phyloP scores from a whole-genome alignment of 2,797 vertebrate species.

The Lithobates pipiens region DNA sequence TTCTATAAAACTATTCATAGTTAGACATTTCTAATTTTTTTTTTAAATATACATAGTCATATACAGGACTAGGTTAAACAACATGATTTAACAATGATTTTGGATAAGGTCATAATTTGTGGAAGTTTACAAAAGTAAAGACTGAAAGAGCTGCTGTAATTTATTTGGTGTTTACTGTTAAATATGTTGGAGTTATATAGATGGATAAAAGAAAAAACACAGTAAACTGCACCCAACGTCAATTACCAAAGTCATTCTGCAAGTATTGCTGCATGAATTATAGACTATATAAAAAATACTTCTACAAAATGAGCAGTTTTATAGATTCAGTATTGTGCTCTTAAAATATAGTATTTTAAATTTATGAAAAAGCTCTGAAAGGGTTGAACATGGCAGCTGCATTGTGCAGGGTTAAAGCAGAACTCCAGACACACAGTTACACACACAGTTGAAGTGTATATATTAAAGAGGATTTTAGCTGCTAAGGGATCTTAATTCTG shows the following conservation, averaged over 20 bases:
- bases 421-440: no score
- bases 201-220: background rate
- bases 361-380: background rate
- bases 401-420: background rate
- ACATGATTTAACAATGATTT: no score
- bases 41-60: no score
- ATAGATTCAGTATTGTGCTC: conserved; percentile 8
- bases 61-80: no score
- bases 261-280: background rate
- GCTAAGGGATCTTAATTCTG: no score
- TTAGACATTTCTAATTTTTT: no score
- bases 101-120: background rate
- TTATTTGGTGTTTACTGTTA: background rate
- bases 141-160: background rate
- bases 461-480: no score
- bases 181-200: background rate
- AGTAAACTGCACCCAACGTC: no score
- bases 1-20: background rate
- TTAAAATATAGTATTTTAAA: no score
- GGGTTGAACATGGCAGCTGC: background rate
- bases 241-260: no score
- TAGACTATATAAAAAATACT: background rate
- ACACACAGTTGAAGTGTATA: no score
- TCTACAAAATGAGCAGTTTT: conserved; percentile 11
- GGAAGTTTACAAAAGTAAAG: background rate